Base-by-base conservation (phyloP, 2,113 vertebrate species). In the Elachura formosa region DNA sequence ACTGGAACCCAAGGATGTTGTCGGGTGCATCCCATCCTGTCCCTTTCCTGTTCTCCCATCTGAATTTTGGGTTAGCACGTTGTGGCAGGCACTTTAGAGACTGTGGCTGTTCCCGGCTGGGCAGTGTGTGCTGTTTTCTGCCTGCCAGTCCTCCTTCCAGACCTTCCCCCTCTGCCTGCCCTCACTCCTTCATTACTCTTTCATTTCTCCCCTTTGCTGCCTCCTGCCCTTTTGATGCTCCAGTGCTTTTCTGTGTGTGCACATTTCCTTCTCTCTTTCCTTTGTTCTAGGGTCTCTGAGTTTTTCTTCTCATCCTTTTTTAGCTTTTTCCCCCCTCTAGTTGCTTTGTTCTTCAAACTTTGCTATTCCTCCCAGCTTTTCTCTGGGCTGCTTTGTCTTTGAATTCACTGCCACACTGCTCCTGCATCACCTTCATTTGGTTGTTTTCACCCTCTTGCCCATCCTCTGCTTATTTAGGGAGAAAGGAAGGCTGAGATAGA, bases 21-120 rank as follows among this genome's bases (percentile, higher is more conserved):
- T 12, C 22, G 16, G 56, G 54, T 21, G 22, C 12, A 33, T 8
- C n/a, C 22, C 3, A 3, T 24, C 63, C n/a, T 12, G 1, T 12
- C 26, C 40, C 31, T 64, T 59, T n/a, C 26, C 45, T 7, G 0
- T 5, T 3, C 11, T n/a, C 43, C 40, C 34, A 2, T 16, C 22
- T 0, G 0, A 48, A 64, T 80, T 68, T 51, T 0, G 3, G 58
- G 51, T 49, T 10, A 21, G 15, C 6, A 8, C 2, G 0, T 49
- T 21, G 1, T 2, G 5, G 10, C 14, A 31, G 48, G 9, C 24
- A 3, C 52, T 58, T 33, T 3, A 26, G 29, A 29, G 49, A 26
- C 7, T 23, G 21, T 4, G 15, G 12, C 9, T 31, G 18, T 1
- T 62, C 52, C 78, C 1, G 0, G 5, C 55, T 28, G 6, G 5